Evolutionary conservation across 2,113 vertebrate genomes (phyloP).

Genomic region (Edolisoma coerulescens): DNA sequence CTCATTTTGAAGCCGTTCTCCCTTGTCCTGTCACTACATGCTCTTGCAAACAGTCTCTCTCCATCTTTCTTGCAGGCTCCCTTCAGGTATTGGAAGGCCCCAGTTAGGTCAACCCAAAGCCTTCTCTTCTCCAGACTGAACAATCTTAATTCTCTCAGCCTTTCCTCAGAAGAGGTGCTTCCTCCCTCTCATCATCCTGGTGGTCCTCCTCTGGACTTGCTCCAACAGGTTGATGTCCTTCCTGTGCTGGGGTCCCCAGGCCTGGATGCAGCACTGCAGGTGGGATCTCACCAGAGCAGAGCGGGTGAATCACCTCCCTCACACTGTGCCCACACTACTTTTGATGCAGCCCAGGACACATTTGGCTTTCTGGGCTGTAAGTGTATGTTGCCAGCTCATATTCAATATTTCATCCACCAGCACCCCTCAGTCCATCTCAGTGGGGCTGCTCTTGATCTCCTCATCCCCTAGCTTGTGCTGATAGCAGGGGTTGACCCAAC

Average conservation of each 20-base stretch:
- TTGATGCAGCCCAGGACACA: neutral
- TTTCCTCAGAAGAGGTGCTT: neutral
- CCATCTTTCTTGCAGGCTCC: neutral
- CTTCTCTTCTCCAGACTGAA: neutral
- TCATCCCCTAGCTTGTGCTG: neutral
- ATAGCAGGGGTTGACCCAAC: neutral
- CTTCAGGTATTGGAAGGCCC: neutral
- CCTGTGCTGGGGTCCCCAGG: neutral
- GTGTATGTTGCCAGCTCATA: neutral
- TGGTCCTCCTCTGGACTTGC: neutral
- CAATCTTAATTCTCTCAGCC: neutral
- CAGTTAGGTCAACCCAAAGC: neutral
- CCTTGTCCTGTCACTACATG: neutral
- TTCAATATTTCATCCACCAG: neutral
- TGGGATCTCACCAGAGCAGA: neutral
- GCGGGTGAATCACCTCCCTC: neutral
- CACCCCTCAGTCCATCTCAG: neutral
- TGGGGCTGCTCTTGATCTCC: neutral
- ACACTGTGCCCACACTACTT: fast-evolving
- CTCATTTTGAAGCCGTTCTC: neutral
- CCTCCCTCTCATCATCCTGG: neutral
- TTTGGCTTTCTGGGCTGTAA: neutral
- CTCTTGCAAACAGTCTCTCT: neutral
- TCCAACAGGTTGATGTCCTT: neutral
- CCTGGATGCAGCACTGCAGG: neutral